Evolutionary conservation across 1,140 invertebrate genomes (phyloP).

Genomic region (Archegozetes longisetosus): DNA sequence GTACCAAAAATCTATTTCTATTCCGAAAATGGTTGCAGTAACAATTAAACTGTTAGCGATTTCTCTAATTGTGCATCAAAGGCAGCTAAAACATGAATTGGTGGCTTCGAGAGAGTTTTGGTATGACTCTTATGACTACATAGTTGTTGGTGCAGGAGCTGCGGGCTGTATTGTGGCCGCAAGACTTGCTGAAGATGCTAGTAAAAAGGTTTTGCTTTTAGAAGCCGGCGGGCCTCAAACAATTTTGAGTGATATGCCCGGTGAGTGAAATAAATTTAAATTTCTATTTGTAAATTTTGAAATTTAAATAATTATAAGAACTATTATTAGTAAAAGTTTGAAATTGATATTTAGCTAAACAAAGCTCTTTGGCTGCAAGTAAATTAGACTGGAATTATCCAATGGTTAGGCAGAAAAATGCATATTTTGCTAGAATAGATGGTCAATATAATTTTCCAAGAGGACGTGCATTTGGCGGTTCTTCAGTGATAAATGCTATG

Average conservation of each 20-base stretch:
- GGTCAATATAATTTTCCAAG: not conserved
- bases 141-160: conserved; percentile 18
- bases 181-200: conserved; percentile 38
- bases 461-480: conserved; percentile 36
- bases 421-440: conserved; percentile 27
- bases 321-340: no score
- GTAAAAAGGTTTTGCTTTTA: conserved; percentile 43
- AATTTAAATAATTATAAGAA: no score
- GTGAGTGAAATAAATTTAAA: conserved; percentile 25
- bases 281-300: no score
- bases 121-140: conserved; percentile 13
- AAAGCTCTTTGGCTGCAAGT: conserved; percentile 40
- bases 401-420: conserved; percentile 54
- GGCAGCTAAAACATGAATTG: not conserved
- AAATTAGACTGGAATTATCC: conserved; percentile 62
- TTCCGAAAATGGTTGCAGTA: no score
- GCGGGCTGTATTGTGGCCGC: conserved; percentile 18
- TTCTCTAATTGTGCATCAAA: not conserved
- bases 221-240: conserved; percentile 44
- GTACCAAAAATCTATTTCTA: no score
- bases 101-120: not conserved
- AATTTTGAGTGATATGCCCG: conserved; percentile 9
- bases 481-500: conserved; percentile 72
- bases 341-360: no score
- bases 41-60: not conserved